phyloP scores from a whole-genome alignment of 1,140 invertebrate genomes.

The Zophobas atratus region DNA sequence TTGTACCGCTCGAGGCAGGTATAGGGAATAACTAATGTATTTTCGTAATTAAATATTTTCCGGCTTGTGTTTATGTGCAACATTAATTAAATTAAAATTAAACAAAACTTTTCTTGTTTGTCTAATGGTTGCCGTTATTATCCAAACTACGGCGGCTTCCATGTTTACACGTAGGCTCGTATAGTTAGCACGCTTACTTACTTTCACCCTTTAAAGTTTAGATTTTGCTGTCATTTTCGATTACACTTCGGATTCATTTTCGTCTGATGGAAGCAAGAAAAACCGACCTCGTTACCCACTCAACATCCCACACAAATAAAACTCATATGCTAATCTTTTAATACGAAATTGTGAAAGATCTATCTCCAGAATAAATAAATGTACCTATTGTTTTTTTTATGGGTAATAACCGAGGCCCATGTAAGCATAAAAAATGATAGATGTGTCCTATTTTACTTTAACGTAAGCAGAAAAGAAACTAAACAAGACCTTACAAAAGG shows the following conservation, averaged over 20 bases:
- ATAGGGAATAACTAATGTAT: conserved; percentile 31
- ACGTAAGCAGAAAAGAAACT: too few relatives aligned
- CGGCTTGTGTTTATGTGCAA: conserved; percentile 13
- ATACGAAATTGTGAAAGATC: too few relatives aligned
- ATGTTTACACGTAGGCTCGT: conserved; percentile 17
- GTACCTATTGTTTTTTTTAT: too few relatives aligned
- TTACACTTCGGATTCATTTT: not conserved
- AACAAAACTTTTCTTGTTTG: conserved; percentile 45
- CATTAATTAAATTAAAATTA: conserved; percentile 45
- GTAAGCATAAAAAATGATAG: too few relatives aligned
- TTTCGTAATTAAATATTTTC: conserved; percentile 43
- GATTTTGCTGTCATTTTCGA: not conserved
- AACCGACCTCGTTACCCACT: too few relatives aligned
- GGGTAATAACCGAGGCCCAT: too few relatives aligned
- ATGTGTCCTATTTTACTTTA: too few relatives aligned
- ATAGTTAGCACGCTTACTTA: not conserved
- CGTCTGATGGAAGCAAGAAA: not conserved
- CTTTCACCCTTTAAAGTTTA: not conserved
- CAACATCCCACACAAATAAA: too few relatives aligned
- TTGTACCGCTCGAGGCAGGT: conserved; percentile 5
- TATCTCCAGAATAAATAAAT: too few relatives aligned
- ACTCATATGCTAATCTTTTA: too few relatives aligned
- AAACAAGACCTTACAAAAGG: too few relatives aligned
- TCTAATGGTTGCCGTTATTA: conserved; percentile 33
- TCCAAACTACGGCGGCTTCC: conserved; percentile 3